A percentile compares a stretch with the other conserved stretches of the same genome.
phyloP scores from a whole-genome alignment of 2,113 vertebrate genomes.

The Nymphicus hollandicus region DNA sequence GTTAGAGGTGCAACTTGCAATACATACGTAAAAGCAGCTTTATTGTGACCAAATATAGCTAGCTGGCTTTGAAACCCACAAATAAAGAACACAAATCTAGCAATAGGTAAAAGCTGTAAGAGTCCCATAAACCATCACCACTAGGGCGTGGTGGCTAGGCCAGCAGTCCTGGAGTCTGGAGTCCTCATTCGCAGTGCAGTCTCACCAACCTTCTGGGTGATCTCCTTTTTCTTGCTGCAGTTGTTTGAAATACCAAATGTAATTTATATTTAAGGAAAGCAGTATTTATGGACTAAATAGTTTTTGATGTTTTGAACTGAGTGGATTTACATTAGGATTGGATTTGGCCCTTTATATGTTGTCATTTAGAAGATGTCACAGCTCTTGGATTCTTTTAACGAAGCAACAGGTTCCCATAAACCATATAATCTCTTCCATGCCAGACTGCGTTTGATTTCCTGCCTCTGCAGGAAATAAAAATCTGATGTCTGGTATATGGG shows the following conservation, averaged over 20 bases:
- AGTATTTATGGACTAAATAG: not conserved
- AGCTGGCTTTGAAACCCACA: not conserved
- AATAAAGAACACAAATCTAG: not conserved
- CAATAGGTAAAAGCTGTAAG: not conserved
- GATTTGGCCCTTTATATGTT: not conserved
- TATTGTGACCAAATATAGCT: not conserved
- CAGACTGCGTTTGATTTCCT: slow-evolving; percentile 12
- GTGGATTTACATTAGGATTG: not conserved
- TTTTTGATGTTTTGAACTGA: not conserved
- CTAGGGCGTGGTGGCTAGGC: not conserved
- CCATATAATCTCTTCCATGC: not conserved
- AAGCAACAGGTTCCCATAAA: not conserved
- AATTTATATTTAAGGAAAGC: not conserved
- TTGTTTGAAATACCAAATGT: not conserved
- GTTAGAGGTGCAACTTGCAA: not conserved
- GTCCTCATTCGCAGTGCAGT: rapidly evolving
- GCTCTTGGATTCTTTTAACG: not conserved
- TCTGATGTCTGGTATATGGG: not conserved
- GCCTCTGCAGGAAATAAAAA: not conserved
- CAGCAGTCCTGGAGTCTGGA: not conserved
- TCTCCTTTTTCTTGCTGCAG: not conserved
- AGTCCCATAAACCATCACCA: not conserved
- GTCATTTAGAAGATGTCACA: not conserved
- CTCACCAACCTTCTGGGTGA: not conserved
- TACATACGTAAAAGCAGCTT: not conserved